Evolutionary conservation across 2,113 vertebrate species (phyloP).

Genomic region (Paralichthys olivaceus): DNA sequence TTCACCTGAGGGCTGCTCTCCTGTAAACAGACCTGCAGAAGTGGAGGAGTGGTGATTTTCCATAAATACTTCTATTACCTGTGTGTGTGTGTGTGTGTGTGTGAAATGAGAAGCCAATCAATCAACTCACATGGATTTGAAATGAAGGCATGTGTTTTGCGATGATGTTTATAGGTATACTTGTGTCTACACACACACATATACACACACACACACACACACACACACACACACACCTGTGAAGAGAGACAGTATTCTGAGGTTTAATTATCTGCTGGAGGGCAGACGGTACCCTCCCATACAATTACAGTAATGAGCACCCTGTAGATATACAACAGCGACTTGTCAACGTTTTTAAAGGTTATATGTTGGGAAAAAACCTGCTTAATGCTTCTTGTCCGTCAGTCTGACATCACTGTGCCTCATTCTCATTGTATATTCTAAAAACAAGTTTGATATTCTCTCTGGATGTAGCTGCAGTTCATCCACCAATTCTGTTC

Average conservation of each 20-base stretch:
- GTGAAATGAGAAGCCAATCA: constrained; percentile 43
- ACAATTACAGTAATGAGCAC: neutral
- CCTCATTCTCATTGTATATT: neutral
- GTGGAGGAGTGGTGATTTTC: neutral
- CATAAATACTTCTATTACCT: constrained; percentile 14
- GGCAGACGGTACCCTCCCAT: constrained; percentile 20
- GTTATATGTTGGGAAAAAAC: neutral
- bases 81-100: constrained; percentile 8
- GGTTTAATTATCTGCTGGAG: constrained; percentile 15
- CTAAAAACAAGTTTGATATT: neutral
- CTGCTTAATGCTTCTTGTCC: neutral
- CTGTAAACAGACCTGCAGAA: constrained; percentile 13
- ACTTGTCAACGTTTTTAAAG: constrained; percentile 4
- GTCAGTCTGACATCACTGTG: neutral
- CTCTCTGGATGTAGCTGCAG: neutral
- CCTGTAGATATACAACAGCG: constrained; percentile 3
- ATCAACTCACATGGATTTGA: constrained; percentile 47
- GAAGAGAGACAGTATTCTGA: constrained; percentile 12
- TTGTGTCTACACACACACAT: neutral
- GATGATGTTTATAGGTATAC: constrained; percentile 36
- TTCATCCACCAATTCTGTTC: neutral
- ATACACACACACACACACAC: neutral
- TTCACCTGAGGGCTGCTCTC: constrained; percentile 14
- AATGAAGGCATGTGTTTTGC: constrained; percentile 37
- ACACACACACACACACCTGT: neutral